Evolutionary conservation across 2,888 invertebrate genomes (phyloP).

Genomic region (Xestia sexstrigata): DNA sequence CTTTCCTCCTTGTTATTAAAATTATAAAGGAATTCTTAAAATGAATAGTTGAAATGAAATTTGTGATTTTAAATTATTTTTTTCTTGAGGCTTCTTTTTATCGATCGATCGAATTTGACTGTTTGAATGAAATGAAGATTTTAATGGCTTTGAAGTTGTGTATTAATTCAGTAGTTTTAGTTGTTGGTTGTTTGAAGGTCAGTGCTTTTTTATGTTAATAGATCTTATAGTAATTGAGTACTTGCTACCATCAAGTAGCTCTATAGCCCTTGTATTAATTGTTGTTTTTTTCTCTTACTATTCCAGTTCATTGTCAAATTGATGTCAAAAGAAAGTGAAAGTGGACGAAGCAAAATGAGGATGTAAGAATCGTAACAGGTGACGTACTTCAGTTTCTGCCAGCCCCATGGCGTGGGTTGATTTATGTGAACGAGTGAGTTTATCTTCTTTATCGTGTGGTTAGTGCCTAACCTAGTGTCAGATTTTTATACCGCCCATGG

Average conservation of each 20-base stretch:
- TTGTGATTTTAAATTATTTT: slow-evolving; percentile 14
- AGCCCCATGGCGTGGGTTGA: too few species aligned
- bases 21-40: slow-evolving; percentile 37
- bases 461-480: too few species aligned
- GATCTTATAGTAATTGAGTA: neutral
- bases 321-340: neutral
- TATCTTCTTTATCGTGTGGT: neutral
- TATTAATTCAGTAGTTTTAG: slow-evolving; percentile 8
- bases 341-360: neutral
- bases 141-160: neutral
- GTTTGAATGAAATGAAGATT: slow-evolving; percentile 1
- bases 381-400: neutral
- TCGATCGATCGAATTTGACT: slow-evolving; percentile 6
- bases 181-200: neutral
- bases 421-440: neutral
- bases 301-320: neutral
- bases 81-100: neutral
- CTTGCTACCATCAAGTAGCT: neutral
- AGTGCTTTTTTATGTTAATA: neutral
- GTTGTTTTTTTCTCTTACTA: neutral
- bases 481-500: too few species aligned
- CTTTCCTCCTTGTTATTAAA: slow-evolving; percentile 49
- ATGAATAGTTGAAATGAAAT: slow-evolving; percentile 33
- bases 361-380: neutral
- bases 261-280: neutral